phyloP scores from a whole-genome alignment of 53 echinoderm and acorn worm genomes.

The Henricia sp. region DNA sequence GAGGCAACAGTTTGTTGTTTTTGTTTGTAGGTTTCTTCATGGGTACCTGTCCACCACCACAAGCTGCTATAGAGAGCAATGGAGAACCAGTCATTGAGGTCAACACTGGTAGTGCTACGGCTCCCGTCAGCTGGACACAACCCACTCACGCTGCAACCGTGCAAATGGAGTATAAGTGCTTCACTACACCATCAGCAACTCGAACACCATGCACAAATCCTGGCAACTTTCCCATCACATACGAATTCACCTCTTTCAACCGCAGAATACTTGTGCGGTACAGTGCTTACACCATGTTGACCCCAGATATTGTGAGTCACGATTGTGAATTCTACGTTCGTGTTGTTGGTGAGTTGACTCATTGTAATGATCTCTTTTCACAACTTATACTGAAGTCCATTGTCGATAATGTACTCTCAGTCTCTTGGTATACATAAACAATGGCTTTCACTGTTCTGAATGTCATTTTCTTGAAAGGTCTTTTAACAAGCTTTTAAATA shows the following conservation, averaged over 20 bases:
- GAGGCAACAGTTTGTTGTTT: neutral
- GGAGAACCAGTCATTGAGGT: slow-evolving; percentile 10
- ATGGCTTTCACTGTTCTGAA: neutral
- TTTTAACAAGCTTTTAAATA: neutral
- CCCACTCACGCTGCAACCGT: neutral
- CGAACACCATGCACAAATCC: neutral
- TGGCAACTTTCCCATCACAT: slow-evolving; percentile 26
- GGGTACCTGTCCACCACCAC: slow-evolving; percentile 26
- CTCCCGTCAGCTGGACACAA: neutral
- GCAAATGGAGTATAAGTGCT: neutral
- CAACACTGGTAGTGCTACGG: neutral
- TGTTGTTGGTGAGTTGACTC: slow-evolving; percentile 37
- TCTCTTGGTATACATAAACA: neutral
- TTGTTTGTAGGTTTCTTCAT: neutral
- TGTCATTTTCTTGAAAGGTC: neutral
- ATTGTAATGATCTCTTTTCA: no score
- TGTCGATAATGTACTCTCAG: no score
- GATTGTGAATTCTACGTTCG: slow-evolving; percentile 21
- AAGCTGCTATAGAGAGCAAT: slow-evolving; percentile 16
- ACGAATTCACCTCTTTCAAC: neutral
- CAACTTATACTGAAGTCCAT: no score
- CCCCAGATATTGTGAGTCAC: neutral
- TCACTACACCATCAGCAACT: neutral
- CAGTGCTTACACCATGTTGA: neutral
- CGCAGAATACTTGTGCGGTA: neutral